These are phyloP conservation scores for Brachionus koreanus DNA, from an alignment of 1,140 invertebrate genomes.

Conservation along the genomic window DNA sequence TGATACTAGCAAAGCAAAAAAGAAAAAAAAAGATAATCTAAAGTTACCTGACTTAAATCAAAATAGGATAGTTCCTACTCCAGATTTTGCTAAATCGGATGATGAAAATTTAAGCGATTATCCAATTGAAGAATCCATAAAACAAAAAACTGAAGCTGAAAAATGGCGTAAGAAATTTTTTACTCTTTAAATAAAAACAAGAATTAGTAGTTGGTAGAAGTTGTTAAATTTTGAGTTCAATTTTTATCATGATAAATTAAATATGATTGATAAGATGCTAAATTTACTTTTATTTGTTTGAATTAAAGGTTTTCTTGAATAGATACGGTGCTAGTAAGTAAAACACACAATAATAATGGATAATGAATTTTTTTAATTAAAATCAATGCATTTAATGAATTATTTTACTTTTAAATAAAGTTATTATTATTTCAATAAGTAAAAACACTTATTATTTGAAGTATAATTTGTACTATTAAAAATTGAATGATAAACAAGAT, in stretches of 20 bases:
- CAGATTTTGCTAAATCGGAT: background rate
- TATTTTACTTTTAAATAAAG: no score
- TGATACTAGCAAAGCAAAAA: background rate
- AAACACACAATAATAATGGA: no score
- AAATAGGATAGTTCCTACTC: background rate
- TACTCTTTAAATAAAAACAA: background rate
- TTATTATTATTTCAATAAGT: no score
- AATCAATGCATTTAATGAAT: no score
- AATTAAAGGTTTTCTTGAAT: no score
- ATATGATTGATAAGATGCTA: background rate
- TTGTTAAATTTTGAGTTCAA: background rate
- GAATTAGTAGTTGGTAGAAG: background rate
- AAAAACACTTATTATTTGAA: no score
- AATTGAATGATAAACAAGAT: no score
- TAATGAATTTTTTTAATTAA: no score
- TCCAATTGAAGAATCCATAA: background rate
- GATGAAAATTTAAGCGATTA: background rate
- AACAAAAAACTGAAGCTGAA: background rate
- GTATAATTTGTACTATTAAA: no score
- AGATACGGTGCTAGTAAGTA: no score
- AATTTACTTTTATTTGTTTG: background rate
- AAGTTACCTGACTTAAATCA: background rate
- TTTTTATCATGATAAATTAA: background rate
- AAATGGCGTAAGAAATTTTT: constrained; percentile 6
- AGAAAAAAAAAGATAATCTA: background rate